phyloP scores from a whole-genome alignment of 2,797 vertebrate species.

The Hemibagrus guttatus region DNA sequence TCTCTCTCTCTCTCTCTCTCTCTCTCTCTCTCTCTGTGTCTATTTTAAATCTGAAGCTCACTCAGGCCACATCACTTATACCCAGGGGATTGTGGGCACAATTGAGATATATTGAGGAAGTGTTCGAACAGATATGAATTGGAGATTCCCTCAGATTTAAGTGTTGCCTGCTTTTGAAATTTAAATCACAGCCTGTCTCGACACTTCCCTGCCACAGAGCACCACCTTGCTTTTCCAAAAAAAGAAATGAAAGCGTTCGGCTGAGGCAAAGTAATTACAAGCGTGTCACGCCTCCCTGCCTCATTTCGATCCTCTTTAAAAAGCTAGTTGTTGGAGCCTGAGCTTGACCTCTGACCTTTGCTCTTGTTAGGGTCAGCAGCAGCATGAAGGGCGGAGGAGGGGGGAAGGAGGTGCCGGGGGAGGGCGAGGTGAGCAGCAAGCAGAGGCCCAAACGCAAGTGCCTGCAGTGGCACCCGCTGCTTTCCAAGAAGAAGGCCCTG shows the following conservation, averaged over 20 bases:
- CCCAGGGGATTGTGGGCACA: not conserved
- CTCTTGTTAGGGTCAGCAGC: slow-evolving; percentile 77
- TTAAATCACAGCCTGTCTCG: slow-evolving; percentile 1
- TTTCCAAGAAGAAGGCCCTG: slow-evolving; percentile 95
- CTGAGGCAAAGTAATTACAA: slow-evolving; percentile 33
- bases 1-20: not conserved
- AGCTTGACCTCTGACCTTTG: slow-evolving; percentile 34
- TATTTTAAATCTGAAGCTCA: slow-evolving; percentile 13
- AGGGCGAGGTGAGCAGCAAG: slow-evolving; percentile 89
- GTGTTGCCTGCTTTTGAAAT: slow-evolving; percentile 6
- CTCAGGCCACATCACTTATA: not conserved
- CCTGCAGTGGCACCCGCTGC: slow-evolving; percentile 97
- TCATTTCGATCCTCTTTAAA: slow-evolving; percentile 24
- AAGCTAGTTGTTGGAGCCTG: not conserved
- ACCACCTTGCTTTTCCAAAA: not conserved
- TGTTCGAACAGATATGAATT: not conserved
- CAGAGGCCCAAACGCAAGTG: slow-evolving; percentile 97
- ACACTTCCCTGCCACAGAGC: not conserved
- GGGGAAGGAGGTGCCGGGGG: slow-evolving; percentile 88
- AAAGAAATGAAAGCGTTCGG: slow-evolving; percentile 8
- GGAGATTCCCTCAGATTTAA: not conserved
- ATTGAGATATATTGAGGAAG: not conserved
- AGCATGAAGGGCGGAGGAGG: slow-evolving; percentile 97
- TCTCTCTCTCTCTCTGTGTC: not conserved
- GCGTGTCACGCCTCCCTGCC: slow-evolving; percentile 6